Conservation (phyloP, 2,888 invertebrate species). For the Arge pagana region DNA sequence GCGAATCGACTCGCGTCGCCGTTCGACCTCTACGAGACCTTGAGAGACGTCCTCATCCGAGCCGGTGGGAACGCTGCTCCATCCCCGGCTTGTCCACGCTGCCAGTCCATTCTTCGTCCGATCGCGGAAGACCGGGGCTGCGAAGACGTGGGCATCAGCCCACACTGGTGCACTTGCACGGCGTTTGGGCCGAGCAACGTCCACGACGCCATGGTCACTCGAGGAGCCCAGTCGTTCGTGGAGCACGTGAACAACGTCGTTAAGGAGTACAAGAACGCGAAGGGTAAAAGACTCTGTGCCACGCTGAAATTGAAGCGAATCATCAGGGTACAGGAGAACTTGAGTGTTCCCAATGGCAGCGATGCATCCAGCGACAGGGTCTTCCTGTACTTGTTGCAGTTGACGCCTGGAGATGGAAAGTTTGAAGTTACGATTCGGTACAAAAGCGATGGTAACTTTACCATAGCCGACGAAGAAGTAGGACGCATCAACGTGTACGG, state of each 20-base stretch:
- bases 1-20: conserved; percentile 72
- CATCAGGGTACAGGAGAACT: conserved; percentile 61
- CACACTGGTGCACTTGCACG: conserved; percentile 80
- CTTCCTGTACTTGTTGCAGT: conserved; percentile 72
- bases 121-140: conserved; percentile 70
- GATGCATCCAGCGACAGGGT: conserved; percentile 50
- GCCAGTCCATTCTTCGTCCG: conserved; percentile 67
- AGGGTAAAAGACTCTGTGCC: conserved; percentile 59
- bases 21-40: conserved; percentile 75
- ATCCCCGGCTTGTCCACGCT: conserved; percentile 67
- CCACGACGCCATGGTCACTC: conserved; percentile 60
- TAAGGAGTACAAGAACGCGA: conserved; percentile 44
- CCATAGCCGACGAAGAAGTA: conserved; percentile 48
- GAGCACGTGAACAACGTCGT: conserved; percentile 49
- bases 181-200: conserved; percentile 61
- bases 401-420: conserved; percentile 69
- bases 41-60: conserved; percentile 66
- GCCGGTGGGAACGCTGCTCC: conserved; percentile 58
- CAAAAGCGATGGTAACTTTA: conserved; percentile 44
- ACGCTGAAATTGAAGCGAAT: conserved; percentile 62
- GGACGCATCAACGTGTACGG: conserved; percentile 50
- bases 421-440: conserved; percentile 72
- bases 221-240: conserved; percentile 62
- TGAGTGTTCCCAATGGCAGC: conserved; percentile 48
- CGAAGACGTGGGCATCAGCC: conserved; percentile 67